Conservation (phyloP, 1,140 invertebrate genomes). For the Zaprionus lachaisei region DNA sequence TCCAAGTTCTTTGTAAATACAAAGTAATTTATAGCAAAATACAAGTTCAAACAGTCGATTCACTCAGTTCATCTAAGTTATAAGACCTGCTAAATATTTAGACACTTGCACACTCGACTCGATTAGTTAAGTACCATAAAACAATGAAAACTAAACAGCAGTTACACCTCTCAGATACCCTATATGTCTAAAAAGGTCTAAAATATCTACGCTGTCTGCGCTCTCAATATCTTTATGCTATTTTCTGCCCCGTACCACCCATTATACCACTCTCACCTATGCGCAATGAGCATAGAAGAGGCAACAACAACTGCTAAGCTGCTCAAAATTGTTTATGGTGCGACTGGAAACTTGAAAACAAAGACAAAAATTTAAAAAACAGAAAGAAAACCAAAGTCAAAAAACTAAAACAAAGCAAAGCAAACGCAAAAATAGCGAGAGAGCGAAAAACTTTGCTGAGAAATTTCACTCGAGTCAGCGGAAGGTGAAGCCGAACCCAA, state of each 20-base stretch:
- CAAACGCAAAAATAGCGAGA: slow-evolving; percentile 18
- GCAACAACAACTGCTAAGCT: slow-evolving; percentile 35
- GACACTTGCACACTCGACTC: slow-evolving; percentile 36
- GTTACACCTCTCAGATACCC: slow-evolving; percentile 27
- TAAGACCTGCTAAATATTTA: background rate
- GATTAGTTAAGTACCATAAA: slow-evolving; percentile 70
- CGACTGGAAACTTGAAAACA: slow-evolving; percentile 62
- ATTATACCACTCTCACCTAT: background rate
- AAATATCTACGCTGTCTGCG: too few species aligned
- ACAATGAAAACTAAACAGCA: slow-evolving; percentile 39
- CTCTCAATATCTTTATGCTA: background rate
- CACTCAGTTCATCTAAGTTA: background rate
- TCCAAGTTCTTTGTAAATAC: background rate
- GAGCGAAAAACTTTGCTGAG: slow-evolving; percentile 30
- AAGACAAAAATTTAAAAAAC: slow-evolving; percentile 28
- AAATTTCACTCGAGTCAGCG: slow-evolving; percentile 66
- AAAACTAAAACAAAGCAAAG: slow-evolving; percentile 13
- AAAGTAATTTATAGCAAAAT: background rate
- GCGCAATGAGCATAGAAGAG: slow-evolving; percentile 3
- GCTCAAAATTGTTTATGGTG: slow-evolving; percentile 69
- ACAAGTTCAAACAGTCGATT: background rate
- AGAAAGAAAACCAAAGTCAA: background rate
- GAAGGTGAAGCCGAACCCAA: slow-evolving; percentile 46
- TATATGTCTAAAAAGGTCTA: background rate
- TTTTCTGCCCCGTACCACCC: background rate